A percentile compares a stretch with the other conserved stretches of the same genome.
phyloP scores from a whole-genome alignment of 2,113 vertebrate species.

The Carassius auratus region DNA sequence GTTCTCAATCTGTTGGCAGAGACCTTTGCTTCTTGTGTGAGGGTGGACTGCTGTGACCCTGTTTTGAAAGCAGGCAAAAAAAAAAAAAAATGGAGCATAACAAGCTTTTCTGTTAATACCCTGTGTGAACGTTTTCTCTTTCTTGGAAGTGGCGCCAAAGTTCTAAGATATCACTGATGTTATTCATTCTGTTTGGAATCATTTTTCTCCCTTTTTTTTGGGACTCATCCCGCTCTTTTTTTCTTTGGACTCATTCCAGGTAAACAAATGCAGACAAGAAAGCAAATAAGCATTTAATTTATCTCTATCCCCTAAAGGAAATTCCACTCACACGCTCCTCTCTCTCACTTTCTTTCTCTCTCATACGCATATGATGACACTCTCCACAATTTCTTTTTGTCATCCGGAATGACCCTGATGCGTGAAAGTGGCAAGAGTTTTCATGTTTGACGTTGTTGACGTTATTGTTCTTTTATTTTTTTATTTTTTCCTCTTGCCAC shows the following conservation, averaged over 20 bases:
- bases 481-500: slow-evolving; percentile 60
- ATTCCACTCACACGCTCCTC: background rate
- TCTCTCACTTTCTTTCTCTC: background rate
- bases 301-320: slow-evolving; percentile 46
- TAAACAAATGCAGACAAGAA: slow-evolving; percentile 52
- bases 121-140: slow-evolving; percentile 35
- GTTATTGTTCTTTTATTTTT: slow-evolving; percentile 40
- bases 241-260: slow-evolving; percentile 52
- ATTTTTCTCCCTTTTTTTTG: background rate
- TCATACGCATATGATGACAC: background rate
- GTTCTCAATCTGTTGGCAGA: background rate
- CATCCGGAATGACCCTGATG: slow-evolving; percentile 1
- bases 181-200: slow-evolving; percentile 41
- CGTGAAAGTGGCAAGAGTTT: slow-evolving; percentile 7
- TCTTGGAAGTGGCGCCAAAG: slow-evolving; percentile 38
- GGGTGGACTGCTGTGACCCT: slow-evolving; percentile 4
- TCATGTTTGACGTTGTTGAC: slow-evolving; percentile 52
- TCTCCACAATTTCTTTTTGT: background rate
- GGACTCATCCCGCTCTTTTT: slow-evolving; percentile 10
- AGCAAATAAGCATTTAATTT: slow-evolving; percentile 57
- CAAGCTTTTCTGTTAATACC: slow-evolving; percentile 39
- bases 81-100: slow-evolving; percentile 4
- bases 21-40: background rate
- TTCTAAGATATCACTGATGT: slow-evolving; percentile 52
- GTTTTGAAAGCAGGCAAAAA: slow-evolving; percentile 27